Percentiles rank a stretch among this genome's conserved stretches.
Evolutionary conservation across 2,888 invertebrate genomes (phyloP).

Genomic region (Chymomyza procnemis): DNA sequence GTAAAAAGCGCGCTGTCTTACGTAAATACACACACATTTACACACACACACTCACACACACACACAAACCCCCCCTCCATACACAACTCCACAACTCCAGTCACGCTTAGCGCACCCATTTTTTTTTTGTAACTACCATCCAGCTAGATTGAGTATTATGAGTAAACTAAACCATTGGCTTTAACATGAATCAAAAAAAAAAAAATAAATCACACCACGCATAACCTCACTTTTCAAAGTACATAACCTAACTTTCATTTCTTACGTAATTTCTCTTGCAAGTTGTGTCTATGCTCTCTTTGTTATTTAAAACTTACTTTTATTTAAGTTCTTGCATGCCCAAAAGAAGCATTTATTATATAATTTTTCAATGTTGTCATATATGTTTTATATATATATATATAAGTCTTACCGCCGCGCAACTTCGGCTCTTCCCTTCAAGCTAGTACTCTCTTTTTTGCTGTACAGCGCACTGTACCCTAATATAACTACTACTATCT

Average conservation of each 20-base stretch:
- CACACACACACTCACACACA: constrained; percentile 22
- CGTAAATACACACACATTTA: constrained; percentile 9
- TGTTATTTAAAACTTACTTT: constrained; percentile 8
- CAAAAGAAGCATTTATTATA: constrained; percentile 4
- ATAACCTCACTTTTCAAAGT: background rate
- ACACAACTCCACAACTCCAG: too few relatives aligned
- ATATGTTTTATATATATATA: constrained; percentile 18
- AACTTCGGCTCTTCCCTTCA: constrained; percentile 24
- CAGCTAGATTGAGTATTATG: constrained; percentile 57
- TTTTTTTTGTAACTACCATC: constrained; percentile 37
- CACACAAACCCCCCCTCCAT: too few relatives aligned
- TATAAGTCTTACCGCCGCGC: constrained; percentile 6
- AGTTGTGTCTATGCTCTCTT: constrained; percentile 43
- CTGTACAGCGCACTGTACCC: constrained; percentile 14
- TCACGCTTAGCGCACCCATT: constrained; percentile 2
- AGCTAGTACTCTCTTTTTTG: constrained; percentile 30
- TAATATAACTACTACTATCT: constrained; percentile 14
- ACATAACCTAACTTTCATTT: constrained; percentile 32
- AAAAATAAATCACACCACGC: background rate
- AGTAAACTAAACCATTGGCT: background rate
- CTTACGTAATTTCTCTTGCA: constrained; percentile 40
- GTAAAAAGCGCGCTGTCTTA: constrained; percentile 51
- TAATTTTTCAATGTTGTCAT: constrained; percentile 43
- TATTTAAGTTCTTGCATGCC: constrained; percentile 3
- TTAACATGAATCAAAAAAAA: background rate